Base-by-base conservation (phyloP, 2,797 vertebrate species). In the Parotocinclus haroldoi region DNA sequence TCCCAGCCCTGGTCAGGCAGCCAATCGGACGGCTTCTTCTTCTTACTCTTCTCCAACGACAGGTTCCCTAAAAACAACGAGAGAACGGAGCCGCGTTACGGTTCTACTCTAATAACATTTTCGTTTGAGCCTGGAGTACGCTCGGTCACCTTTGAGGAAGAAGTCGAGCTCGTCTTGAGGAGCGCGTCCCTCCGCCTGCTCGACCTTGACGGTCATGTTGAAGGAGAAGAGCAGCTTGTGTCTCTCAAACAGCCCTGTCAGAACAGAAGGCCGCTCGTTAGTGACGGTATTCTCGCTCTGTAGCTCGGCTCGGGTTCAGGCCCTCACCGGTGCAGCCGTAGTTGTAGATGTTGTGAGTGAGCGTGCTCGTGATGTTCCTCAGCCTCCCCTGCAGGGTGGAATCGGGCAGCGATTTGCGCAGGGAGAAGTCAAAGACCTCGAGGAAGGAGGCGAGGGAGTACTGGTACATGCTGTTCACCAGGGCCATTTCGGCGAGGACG, bases 181-280 rank as follows among this genome's bases (percentile, higher is more conserved):
- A 14, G 89, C 87, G 54, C 85, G 80, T 18, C 79, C 92, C 54
- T 97, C 92, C 0, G 91, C 92, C 83, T 97, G 96, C 60, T 97
- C 94, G 52, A 98, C 95, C 86, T 95, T 98, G 71, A 98, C 86
- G 13, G 95, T 92, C 94, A 99, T 92, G 65, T 93, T 94, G 57
- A 99, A 98, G 52, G 97, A 93, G 78, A 95, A 99, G 0, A 99
- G 91, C 13, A 99, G 82, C 81, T 98, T 99, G 89, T 99, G 94
- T 71, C 76, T 94, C 83, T 99, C 96, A 75, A 99, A 98, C 78
- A 99, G 81, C 64, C 96, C 97, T 99, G 58, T 0, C 9, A 40
- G 82, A 11, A 49, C 48, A 37, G 76, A 37, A 50, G 1, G 40
- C 3, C 38, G 7, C 40, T 42, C 40, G 40, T 42, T 42, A 11